Evolutionary conservation across 2,113 vertebrate species (phyloP), one percentile per base, ranked within the genome.

Genomic region (Perca fluviatilis): DNA sequence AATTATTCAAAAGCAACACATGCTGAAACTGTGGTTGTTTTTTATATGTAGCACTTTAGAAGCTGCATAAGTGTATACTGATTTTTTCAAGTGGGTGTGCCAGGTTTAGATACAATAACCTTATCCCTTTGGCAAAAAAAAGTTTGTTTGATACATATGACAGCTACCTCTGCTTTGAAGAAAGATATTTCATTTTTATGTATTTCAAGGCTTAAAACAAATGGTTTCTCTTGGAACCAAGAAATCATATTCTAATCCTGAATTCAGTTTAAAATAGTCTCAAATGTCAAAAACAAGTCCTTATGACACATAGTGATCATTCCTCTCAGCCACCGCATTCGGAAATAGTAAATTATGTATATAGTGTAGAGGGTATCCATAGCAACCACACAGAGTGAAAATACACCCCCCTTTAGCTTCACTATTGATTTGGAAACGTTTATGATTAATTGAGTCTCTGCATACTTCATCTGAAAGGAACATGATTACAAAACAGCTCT

Each of bases 311-410:
- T 54, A 51, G 65, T 65, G 18, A 83, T 84, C 81, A 86, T 86
- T 73, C 43, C 53, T 46, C 54, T 80, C n/a, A 81, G 63, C 27
- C 54, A 19, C 19, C 5, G 12, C 43, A 25, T 82, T 78, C 23
- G 23, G 60, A 79, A 81, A 82, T 60, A 56, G 60, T 69, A 76
- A 69, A 47, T 61, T 23, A 57, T 76, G 27, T 62, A 66, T 60
- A 30, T 60, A 66, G 50, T 50, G 54, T 69, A 12, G 27, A 53
- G 13, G 30, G 83, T 84, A 80, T 87, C 90, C 82, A 89, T 78
- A 73, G 90, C 64, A 81, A 85, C 79, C 57, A 51, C 56, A 79
- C 65, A 68, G 74, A 66, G 60, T 50, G 68, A 84, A 79, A 88
- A 79, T 58, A 47, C 49, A 53, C 2, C 7, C 64, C 54, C 58